phyloP scores from a whole-genome alignment of 1,140 invertebrate genomes.

The Acromyrmex charruanus region DNA sequence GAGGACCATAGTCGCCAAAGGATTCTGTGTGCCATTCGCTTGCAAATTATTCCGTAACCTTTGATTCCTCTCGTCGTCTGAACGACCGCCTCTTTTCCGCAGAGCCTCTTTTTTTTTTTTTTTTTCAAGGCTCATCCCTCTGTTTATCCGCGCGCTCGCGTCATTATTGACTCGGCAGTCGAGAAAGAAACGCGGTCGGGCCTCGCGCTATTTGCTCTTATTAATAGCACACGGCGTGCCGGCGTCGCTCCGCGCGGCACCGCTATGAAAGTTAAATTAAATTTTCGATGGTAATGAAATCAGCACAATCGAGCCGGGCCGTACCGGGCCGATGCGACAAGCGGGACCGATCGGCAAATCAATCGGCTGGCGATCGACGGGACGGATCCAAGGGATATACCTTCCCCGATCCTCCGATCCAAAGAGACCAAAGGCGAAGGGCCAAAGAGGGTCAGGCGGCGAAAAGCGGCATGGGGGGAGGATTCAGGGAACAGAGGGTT shows the following conservation, averaged over 20 bases:
- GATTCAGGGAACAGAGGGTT: neutral
- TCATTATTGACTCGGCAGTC: slow-evolving; percentile 44
- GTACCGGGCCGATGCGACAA: slow-evolving; percentile 39
- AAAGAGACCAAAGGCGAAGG: slow-evolving; percentile 53
- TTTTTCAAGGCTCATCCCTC: slow-evolving; percentile 16
- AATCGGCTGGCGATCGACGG: slow-evolving; percentile 41
- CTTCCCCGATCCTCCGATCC: neutral
- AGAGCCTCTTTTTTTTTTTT: neutral
- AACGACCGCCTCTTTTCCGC: neutral
- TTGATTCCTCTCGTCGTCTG: slow-evolving; percentile 16
- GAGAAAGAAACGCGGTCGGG: slow-evolving; percentile 48
- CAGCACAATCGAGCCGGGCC: slow-evolving; percentile 50
- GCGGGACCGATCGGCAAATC: slow-evolving; percentile 36
- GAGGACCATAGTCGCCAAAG: neutral
- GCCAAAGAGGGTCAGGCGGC: neutral
- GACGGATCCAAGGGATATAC: slow-evolving; percentile 58
- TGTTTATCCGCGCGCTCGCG: slow-evolving; percentile 40
- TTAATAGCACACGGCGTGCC: slow-evolving; percentile 57
- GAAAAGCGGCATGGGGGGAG: neutral
- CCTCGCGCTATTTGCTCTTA: slow-evolving; percentile 54
- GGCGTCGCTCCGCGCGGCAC: neutral
- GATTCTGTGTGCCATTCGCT: neutral
- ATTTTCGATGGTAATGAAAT: slow-evolving; percentile 65
- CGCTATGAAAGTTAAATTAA: slow-evolving; percentile 61
- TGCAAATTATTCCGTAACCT: slow-evolving; percentile 28